phyloP scores from a whole-genome alignment of 2,888 invertebrate genomes.

The Gisinianus flammeolus region DNA sequence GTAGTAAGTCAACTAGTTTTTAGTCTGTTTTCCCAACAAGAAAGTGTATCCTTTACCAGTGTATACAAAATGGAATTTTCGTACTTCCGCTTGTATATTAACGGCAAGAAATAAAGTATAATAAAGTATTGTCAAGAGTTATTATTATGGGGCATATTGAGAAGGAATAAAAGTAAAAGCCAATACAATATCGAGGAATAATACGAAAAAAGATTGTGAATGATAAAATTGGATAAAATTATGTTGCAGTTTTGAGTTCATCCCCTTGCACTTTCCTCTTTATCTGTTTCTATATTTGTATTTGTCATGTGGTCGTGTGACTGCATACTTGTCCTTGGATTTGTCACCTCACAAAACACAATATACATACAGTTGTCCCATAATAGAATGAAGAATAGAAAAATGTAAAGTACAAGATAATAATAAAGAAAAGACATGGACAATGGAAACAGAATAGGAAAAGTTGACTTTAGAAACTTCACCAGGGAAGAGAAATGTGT shows the following conservation, averaged over 20 bases:
- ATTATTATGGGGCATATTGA: too few species aligned
- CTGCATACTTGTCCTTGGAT: too few species aligned
- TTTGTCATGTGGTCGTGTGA: too few species aligned
- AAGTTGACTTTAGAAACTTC: neutral
- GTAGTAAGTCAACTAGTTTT: too few species aligned
- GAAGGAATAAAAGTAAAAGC: neutral
- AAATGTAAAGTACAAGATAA: neutral
- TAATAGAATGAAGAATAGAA: neutral
- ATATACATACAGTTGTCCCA: neutral
- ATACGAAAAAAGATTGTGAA: neutral
- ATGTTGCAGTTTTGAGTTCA: neutral
- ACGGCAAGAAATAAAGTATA: too few species aligned
- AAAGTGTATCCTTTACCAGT: too few species aligned
- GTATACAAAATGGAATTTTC: too few species aligned
- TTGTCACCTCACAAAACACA: too few species aligned
- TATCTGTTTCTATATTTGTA: neutral
- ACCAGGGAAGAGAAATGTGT: neutral
- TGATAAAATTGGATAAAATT: neutral
- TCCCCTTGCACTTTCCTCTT: neutral
- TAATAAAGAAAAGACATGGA: neutral
- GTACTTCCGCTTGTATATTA: too few species aligned
- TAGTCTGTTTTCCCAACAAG: too few species aligned
- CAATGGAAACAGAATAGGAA: neutral
- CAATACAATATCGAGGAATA: neutral
- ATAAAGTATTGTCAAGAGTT: too few species aligned